A percentile compares a stretch with the other conserved stretches of the same genome.
These are phyloP conservation scores for Australoheros facetus DNA, from an alignment of 2,797 vertebrate genomes.

Conservation along the genomic window DNA sequence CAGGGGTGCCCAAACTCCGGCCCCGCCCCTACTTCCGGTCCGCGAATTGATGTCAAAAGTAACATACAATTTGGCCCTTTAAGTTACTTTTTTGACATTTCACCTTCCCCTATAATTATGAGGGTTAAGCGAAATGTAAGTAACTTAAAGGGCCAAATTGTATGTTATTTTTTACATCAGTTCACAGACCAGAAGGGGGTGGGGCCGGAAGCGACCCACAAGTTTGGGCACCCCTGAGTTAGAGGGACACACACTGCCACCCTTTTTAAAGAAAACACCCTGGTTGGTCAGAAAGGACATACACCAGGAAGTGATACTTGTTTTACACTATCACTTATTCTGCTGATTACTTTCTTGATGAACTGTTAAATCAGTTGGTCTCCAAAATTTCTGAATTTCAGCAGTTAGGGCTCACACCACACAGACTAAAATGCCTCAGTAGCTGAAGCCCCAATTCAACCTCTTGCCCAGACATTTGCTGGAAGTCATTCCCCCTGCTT, in stretches of 20 bases:
- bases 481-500: rapidly evolving
- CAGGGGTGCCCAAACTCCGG: too few relatives aligned
- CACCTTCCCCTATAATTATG: too few relatives aligned
- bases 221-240: neutral
- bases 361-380: neutral
- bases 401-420: neutral
- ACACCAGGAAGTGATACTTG: neutral
- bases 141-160: too few relatives aligned
- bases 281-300: neutral
- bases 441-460: neutral
- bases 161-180: too few relatives aligned
- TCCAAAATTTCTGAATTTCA: neutral
- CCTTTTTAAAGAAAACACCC: neutral
- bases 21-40: too few relatives aligned
- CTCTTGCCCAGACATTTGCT: neutral
- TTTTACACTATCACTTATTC: neutral
- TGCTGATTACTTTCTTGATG: neutral
- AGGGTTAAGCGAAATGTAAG: too few relatives aligned
- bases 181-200: too few relatives aligned
- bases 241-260: neutral
- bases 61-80: too few relatives aligned
- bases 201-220: too few relatives aligned
- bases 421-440: neutral
- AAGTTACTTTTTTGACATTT: too few relatives aligned
- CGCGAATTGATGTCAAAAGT: too few relatives aligned